A percentile compares a stretch with the other conserved stretches of the same genome.
Evolutionary conservation across 1,140 invertebrate species (phyloP).

Genomic region (Lithobius niger): DNA sequence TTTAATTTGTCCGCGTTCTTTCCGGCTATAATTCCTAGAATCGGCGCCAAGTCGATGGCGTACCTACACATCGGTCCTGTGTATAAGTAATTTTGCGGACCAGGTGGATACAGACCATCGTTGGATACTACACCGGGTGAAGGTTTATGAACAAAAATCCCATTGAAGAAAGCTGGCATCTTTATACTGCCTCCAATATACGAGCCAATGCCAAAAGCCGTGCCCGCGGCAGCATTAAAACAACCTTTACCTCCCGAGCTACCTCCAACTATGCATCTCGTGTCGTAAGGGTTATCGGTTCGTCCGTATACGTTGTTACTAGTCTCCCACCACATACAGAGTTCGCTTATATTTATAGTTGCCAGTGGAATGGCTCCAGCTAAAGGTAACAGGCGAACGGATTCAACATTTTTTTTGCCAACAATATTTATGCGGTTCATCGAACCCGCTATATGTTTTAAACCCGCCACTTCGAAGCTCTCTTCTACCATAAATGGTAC

Average conservation of each 20-base stretch:
- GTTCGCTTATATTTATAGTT: slow-evolving; percentile 73
- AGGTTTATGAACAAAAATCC: slow-evolving; percentile 91
- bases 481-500: slow-evolving; percentile 81
- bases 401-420: slow-evolving; percentile 47
- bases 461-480: slow-evolving; percentile 50
- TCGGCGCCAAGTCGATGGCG: slow-evolving; percentile 64
- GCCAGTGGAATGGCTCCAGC: slow-evolving; percentile 62
- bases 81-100: slow-evolving; percentile 51
- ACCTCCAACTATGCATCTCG: slow-evolving; percentile 61
- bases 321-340: slow-evolving; percentile 71
- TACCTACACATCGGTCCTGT: slow-evolving; percentile 84
- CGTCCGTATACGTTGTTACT: slow-evolving; percentile 70
- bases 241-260: slow-evolving; percentile 42
- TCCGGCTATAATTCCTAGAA: slow-evolving; percentile 55
- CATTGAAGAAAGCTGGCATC: slow-evolving; percentile 89
- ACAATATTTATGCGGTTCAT: no score
- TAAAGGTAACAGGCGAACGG: slow-evolving; percentile 41
- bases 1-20: slow-evolving; percentile 46
- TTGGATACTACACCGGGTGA: slow-evolving; percentile 66
- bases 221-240: slow-evolving; percentile 55
- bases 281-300: slow-evolving; percentile 80
- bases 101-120: slow-evolving; percentile 59
- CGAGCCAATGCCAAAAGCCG: slow-evolving; percentile 76
- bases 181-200: slow-evolving; percentile 94
- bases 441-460: no score